These are phyloP conservation scores for Poecilia wingei DNA, from an alignment of 2,797 vertebrate species.

Conservation along the genomic window DNA sequence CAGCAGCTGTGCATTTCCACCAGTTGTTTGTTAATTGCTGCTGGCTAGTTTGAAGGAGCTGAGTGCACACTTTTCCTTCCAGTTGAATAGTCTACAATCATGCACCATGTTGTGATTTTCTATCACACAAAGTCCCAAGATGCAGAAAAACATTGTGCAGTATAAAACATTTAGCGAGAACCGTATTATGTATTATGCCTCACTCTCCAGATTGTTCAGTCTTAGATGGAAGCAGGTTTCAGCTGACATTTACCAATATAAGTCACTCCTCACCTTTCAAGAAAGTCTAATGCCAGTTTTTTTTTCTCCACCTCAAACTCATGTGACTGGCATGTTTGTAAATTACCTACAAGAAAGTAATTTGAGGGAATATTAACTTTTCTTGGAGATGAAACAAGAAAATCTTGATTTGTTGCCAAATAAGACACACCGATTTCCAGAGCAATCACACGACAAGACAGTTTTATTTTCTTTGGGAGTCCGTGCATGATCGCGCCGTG, in stretches of 20 bases:
- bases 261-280: background rate
- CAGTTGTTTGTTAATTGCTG: no score
- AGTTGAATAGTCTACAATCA: background rate
- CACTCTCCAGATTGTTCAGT: background rate
- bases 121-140: background rate
- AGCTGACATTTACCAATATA: conserved; percentile 1
- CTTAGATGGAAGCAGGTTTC: background rate
- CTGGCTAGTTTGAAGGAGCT: no score
- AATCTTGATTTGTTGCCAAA: background rate
- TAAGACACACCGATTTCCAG: background rate
- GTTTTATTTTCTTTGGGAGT: conserved; percentile 5
- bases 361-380: background rate
- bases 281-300: background rate
- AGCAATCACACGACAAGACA: conserved; percentile 4
- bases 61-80: background rate
- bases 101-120: background rate
- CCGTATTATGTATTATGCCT: background rate
- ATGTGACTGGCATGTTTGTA: background rate
- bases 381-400: background rate
- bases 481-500: background rate
- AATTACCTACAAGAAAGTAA: background rate
- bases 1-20: no score
- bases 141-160: background rate
- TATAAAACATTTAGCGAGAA: background rate
- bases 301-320: background rate